Evolutionary conservation across 2,888 invertebrate species (phyloP), one percentile per base, ranked within the genome.

Genomic region (Eupithecia subfuscata): DNA sequence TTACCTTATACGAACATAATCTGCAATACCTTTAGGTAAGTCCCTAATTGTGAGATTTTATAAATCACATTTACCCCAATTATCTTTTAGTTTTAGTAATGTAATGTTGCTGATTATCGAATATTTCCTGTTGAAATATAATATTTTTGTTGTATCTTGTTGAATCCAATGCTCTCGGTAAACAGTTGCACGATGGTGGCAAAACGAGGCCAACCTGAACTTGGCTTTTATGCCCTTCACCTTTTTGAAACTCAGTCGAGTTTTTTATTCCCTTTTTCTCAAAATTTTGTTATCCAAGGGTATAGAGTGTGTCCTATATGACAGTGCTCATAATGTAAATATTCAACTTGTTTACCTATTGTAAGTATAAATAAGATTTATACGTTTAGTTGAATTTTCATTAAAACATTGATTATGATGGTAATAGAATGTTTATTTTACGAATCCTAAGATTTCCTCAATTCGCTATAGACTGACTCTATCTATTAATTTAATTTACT

Each of bases 301-400:
- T 92, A 94, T 92, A 90, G 87, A 87, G 88, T 87, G 83, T 45
- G 60, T 60, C 64, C 43, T 34, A 43, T 78, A 76, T 71, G 52
- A 64, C 75, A 48, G 78, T 77, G 82, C 68, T 68, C 64, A 68
- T 70, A 85, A 88, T 94, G 92, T 95, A 93, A 89, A 93, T 93
- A 93, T 91, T 88, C 90, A 91, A 87, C 86, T 89, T 92, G 93
- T 93, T 94, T 90, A 80, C 75, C 43, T 76, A 92, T 89, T 91
- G 90, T 94, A 94, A 93, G 94, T 95, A 94, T 95, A 94, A 95
- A 94, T 94, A 94, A 94, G 94, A 94, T 95, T 94, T 94, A 95
- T 95, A 95, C 94, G 91, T 94, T 94, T 94, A 94, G 95, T 95
- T 95, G 91, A 94, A 92, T 95, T 94, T 94, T 92, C 91, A 95